Conservation (phyloP, 2,113 vertebrate genomes). For the Pangasianodon gigas region DNA sequence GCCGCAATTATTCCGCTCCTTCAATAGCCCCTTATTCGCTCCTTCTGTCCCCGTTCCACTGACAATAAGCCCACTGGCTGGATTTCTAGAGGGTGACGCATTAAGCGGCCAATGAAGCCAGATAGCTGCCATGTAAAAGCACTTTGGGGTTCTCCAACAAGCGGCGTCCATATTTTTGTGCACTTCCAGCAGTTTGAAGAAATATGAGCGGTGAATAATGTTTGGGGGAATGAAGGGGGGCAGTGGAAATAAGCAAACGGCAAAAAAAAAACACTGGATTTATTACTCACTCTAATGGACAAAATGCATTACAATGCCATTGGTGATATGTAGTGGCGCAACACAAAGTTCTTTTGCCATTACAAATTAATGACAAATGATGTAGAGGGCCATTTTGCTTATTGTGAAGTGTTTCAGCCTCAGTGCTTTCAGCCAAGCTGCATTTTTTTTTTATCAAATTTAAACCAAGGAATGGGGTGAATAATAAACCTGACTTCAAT, state of each 20-base stretch:
- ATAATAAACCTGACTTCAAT: conserved; percentile 35
- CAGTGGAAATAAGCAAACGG: conserved; percentile 48
- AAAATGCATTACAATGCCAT: conserved; percentile 57
- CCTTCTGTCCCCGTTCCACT: background rate
- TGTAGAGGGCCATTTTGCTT: conserved; percentile 40
- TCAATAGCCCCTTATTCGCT: background rate
- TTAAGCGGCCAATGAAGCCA: background rate
- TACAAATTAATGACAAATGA: conserved; percentile 52
- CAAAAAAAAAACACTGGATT: conserved; percentile 27
- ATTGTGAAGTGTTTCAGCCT: conserved; percentile 17
- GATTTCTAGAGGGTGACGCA: conserved; percentile 19
- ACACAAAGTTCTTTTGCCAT: conserved; percentile 47
- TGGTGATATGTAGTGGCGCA: conserved; percentile 50
- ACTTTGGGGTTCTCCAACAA: conserved; percentile 42
- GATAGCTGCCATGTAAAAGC: conserved; percentile 35
- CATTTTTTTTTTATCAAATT: background rate
- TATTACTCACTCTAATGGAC: conserved; percentile 53
- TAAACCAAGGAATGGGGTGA: background rate
- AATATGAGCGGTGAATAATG: conserved; percentile 52
- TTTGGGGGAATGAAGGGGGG: conserved; percentile 19
- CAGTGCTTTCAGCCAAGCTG: conserved; percentile 15
- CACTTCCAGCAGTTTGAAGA: conserved; percentile 38
- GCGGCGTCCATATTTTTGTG: conserved; percentile 43
- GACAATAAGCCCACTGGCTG: conserved; percentile 2
- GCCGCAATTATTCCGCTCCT: background rate